Conservation (phyloP, 2,888 invertebrate genomes). For the Cordilura impudica region DNA sequence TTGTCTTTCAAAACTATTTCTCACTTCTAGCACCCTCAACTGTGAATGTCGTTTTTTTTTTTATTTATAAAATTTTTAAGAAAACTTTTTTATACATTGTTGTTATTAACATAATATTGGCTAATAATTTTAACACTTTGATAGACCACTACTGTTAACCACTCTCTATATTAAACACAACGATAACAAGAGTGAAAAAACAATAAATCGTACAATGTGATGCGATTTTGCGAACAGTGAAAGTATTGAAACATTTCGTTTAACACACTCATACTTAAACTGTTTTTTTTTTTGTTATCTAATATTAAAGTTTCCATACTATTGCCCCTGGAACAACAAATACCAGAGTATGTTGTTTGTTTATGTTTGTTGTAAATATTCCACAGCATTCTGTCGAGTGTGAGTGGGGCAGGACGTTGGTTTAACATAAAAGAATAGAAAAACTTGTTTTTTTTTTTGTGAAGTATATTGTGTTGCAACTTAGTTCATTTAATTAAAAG, state of each 20-base stretch:
- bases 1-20: slow-evolving; percentile 15
- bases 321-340: slow-evolving; percentile 9
- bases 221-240: slow-evolving; percentile 42
- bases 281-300: not conserved
- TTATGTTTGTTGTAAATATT: slow-evolving; percentile 35
- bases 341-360: slow-evolving; percentile 8
- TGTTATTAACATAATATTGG: slow-evolving; percentile 48
- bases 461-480: slow-evolving; percentile 46
- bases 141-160: slow-evolving; percentile 34
- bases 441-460: slow-evolving; percentile 1
- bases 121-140: slow-evolving; percentile 57
- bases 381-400: not conserved
- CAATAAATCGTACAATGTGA: slow-evolving; percentile 20
- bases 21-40: slow-evolving; percentile 11
- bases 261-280: not conserved
- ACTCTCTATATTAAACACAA: slow-evolving; percentile 17
- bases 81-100: slow-evolving; percentile 33
- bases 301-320: slow-evolving; percentile 4
- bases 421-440: slow-evolving; percentile 2
- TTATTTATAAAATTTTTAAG: slow-evolving; percentile 46
- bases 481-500: slow-evolving; percentile 63
- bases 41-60: slow-evolving; percentile 15
- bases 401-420: not conserved
- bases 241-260: slow-evolving; percentile 20
- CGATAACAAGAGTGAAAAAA: not conserved